Conservation (phyloP, 2,113 vertebrate species). For the Protomyctophum bolini region DNA sequence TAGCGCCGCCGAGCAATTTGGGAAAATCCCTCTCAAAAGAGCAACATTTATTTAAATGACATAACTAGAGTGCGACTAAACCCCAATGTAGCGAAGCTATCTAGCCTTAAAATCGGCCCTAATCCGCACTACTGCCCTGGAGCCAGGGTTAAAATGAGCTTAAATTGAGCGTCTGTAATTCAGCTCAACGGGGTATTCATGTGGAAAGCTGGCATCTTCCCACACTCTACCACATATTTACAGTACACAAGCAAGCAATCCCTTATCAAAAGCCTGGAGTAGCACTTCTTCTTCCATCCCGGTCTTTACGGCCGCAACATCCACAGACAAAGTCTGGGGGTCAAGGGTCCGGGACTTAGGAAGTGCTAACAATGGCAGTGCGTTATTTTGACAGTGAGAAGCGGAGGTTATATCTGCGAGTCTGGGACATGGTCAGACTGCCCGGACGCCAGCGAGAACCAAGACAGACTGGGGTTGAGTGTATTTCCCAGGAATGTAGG, state of each 20-base stretch:
- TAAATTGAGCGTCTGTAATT: slow-evolving; percentile 72
- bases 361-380: slow-evolving; percentile 67
- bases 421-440: slow-evolving; percentile 39
- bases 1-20: slow-evolving; percentile 4
- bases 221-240: slow-evolving; percentile 66
- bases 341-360: slow-evolving; percentile 64
- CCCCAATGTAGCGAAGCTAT: slow-evolving; percentile 23
- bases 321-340: slow-evolving; percentile 38
- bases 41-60: slow-evolving; percentile 35
- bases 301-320: slow-evolving; percentile 42
- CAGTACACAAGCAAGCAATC: slow-evolving; percentile 55
- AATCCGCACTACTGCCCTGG: slow-evolving; percentile 27
- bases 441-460: slow-evolving; percentile 36
- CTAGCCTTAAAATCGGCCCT: slow-evolving; percentile 53
- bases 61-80: slow-evolving; percentile 13
- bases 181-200: slow-evolving; percentile 61
- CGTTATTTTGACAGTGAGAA: slow-evolving; percentile 60
- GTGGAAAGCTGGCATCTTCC: slow-evolving; percentile 70
- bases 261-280: slow-evolving; percentile 7
- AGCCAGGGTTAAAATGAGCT: slow-evolving; percentile 54
- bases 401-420: slow-evolving; percentile 27
- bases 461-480: slow-evolving; percentile 46
- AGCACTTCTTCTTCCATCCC: slow-evolving; percentile 32
- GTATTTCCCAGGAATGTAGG: slow-evolving; percentile 74
- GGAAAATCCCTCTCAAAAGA: slow-evolving; percentile 35